Evolutionary conservation across 2,888 invertebrate genomes (phyloP), one percentile per base, ranked within the genome.

Genomic region (Oxytorus armatus): DNA sequence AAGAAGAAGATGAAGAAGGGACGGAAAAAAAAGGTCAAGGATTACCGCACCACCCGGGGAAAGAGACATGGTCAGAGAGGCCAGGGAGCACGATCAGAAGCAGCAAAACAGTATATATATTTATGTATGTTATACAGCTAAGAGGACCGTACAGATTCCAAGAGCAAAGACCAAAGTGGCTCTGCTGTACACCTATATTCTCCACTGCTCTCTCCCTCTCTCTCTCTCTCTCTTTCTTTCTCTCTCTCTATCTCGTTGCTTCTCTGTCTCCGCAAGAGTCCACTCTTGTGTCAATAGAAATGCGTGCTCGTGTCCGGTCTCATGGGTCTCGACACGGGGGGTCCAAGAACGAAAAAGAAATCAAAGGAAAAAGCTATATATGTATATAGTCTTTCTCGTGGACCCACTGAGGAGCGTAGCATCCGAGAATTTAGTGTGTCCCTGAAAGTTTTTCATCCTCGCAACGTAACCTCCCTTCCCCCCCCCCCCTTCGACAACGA

Each of bases 241-340:
- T 36, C 18, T 5, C 18, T 3, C 53, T n/a, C n/a, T n/a, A n/a
- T n/a, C n/a, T n/a, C n/a, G n/a, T n/a, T n/a, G n/a, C n/a, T n/a
- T n/a, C n/a, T n/a, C n/a, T n/a, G n/a, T n/a, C n/a, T n/a, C n/a
- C n/a, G n/a, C n/a, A n/a, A n/a, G 66, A 36, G 63, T 18, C 65
- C 69, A 42, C 65, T 61, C 80, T 83, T 85, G 80, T 85, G 86
- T 87, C 86, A 88, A 86, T 87, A 88, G 86, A 86, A 87, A 86
- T 84, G 84, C 83, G 82, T 85, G 79, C 81, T 85, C 83, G 82
- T 83, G 81, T 81, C 83, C 74, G 83, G 82, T 79, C 85, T 81
- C 82, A 79, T 80, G 80, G 79, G 79, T 75, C 82, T 85, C 84
- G 80, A 83, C 82, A 77, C 85, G 77, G 85, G 86, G 85, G 84